Conservation (phyloP, 1,140 invertebrate genomes). For the Habropoda laboriosa region DNA sequence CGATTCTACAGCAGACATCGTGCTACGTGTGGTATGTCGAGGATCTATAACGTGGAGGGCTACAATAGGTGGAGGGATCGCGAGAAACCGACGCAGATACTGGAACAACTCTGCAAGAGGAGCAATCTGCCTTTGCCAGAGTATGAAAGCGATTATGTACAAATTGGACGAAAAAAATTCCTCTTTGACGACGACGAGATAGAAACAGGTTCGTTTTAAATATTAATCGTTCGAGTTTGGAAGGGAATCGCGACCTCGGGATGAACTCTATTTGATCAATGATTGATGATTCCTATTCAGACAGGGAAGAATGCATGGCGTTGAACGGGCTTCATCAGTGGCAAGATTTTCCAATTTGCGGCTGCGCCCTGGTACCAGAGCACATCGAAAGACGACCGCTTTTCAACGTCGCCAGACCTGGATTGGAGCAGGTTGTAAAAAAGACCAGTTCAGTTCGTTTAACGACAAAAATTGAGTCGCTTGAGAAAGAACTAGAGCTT, state of each 20-base stretch:
- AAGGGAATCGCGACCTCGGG: too few relatives aligned
- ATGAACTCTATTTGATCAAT: neutral
- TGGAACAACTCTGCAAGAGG: constrained; percentile 87
- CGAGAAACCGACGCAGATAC: constrained; percentile 87
- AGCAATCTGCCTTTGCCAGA: constrained; percentile 83
- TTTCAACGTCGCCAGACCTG: constrained; percentile 88
- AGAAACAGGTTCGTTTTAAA: constrained; percentile 23
- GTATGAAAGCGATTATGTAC: constrained; percentile 65
- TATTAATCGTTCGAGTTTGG: neutral
- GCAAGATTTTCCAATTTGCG: constrained; percentile 88
- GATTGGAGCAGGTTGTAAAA: constrained; percentile 88
- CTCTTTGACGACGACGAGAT: neutral
- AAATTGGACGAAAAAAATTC: constrained; percentile 49
- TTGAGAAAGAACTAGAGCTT: neutral
- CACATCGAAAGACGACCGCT: constrained; percentile 93
- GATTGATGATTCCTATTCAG: constrained; percentile 70
- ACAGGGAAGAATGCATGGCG: constrained; percentile 85
- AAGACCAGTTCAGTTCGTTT: neutral
- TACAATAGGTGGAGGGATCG: constrained; percentile 91
- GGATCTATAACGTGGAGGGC: constrained; percentile 87
- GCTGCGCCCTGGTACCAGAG: constrained; percentile 91
- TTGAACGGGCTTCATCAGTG: constrained; percentile 87
- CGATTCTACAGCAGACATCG: constrained; percentile 91
- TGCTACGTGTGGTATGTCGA: constrained; percentile 88
- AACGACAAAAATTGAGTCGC: neutral